phyloP scores from a whole-genome alignment of 2,113 vertebrate genomes.

The Geococcyx californianus region DNA sequence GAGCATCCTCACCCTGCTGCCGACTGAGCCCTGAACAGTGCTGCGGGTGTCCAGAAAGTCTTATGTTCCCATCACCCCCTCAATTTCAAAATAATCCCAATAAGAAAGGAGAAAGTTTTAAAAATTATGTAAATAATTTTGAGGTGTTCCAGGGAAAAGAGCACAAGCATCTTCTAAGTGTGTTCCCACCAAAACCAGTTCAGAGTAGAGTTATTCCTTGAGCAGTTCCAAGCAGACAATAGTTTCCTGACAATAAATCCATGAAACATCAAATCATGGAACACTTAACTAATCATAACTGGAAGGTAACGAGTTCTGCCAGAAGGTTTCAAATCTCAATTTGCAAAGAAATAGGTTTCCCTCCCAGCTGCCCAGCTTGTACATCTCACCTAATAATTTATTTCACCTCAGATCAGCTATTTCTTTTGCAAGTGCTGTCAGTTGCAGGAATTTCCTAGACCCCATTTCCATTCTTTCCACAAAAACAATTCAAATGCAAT shows the following conservation, averaged over 20 bases:
- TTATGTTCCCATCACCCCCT: neutral
- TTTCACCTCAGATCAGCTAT: neutral
- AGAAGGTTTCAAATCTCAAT: slow-evolving; percentile 2
- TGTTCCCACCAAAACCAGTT: neutral
- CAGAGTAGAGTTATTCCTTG: neutral
- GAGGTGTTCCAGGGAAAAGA: neutral
- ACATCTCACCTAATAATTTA: slow-evolving; percentile 29
- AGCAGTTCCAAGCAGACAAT: neutral
- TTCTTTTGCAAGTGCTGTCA: neutral
- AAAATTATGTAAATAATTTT: neutral
- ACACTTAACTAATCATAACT: neutral
- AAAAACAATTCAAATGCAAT: neutral
- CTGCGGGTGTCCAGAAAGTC: neutral
- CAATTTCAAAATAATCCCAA: neutral
- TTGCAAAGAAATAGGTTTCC: neutral
- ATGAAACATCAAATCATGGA: slow-evolving; percentile 18
- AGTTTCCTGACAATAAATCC: slow-evolving; percentile 43
- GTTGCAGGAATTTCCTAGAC: neutral
- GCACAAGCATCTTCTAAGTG: neutral
- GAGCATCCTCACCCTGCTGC: neutral
- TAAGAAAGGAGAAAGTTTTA: neutral
- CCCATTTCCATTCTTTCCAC: neutral
- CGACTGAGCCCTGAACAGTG: neutral
- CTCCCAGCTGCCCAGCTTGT: neutral
- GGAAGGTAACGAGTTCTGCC: slow-evolving; percentile 11